These are phyloP conservation scores for Ia io DNA, from an alignment of 2,113 vertebrate species.

Conservation along the genomic window DNA sequence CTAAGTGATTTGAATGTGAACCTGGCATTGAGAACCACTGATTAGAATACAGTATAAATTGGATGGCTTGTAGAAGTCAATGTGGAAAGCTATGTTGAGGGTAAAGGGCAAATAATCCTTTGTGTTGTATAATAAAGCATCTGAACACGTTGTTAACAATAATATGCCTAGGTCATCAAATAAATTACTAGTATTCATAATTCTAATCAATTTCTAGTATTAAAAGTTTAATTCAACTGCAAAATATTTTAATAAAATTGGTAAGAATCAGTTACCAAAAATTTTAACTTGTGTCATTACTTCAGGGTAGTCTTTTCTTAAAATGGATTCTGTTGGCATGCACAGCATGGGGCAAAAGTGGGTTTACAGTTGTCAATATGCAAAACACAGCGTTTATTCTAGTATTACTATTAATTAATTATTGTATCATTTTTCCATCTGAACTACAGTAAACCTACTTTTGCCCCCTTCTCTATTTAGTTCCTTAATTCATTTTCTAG, in stretches of 20 bases:
- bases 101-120: background rate
- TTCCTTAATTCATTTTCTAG: background rate
- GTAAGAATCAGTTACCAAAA: background rate
- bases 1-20: background rate
- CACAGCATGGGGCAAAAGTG: background rate
- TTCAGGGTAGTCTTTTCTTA: background rate
- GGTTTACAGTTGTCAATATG: background rate
- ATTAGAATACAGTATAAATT: background rate
- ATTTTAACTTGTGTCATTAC: background rate
- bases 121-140: rapidly evolving
- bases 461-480: background rate
- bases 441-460: background rate
- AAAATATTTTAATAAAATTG: background rate
- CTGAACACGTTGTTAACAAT: background rate
- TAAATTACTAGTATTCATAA: background rate
- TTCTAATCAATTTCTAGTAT: background rate
- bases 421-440: background rate
- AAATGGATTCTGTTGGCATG: background rate
- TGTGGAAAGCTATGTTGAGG: background rate
- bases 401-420: background rate
- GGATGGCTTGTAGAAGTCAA: background rate
- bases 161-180: background rate
- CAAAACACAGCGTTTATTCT: background rate
- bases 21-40: background rate
- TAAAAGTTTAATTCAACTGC: background rate